phyloP scores from a whole-genome alignment of 2,797 vertebrate genomes.

The Periparus ater region DNA sequence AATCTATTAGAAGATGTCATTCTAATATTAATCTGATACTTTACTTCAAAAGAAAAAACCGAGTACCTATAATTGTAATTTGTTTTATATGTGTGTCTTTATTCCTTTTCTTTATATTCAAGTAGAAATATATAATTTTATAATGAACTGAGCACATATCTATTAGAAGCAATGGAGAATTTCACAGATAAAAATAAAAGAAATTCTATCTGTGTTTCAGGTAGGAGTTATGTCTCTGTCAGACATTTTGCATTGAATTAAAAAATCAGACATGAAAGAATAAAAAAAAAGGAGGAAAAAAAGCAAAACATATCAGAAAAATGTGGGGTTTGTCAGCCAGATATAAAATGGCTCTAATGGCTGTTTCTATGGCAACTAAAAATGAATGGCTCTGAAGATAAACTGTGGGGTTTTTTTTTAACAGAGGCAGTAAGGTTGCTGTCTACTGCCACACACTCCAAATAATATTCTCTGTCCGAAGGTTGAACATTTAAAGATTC shows the following conservation, averaged over 20 bases:
- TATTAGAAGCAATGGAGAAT: neutral
- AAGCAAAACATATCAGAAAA: neutral
- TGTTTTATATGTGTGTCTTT: neutral
- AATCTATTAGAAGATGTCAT: neutral
- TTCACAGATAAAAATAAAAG: neutral
- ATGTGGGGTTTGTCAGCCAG: neutral
- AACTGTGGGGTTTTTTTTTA: neutral
- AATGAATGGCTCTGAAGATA: conserved; percentile 3
- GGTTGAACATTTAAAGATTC: neutral
- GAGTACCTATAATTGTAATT: neutral
- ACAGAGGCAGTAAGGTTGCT: neutral
- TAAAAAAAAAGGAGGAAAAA: neutral
- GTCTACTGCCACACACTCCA: neutral
- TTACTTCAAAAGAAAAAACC: neutral
- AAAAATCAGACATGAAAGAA: neutral
- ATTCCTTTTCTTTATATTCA: neutral
- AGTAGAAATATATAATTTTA: neutral
- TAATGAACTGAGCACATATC: neutral
- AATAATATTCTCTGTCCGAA: neutral
- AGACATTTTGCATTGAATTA: neutral
- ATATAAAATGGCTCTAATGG: conserved; percentile 25
- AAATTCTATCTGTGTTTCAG: neutral
- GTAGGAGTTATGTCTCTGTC: neutral
- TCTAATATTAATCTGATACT: neutral
- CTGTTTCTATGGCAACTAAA: conserved; percentile 53